phyloP scores from a whole-genome alignment of 1,140 invertebrate species.

The Drosophila funebris region DNA sequence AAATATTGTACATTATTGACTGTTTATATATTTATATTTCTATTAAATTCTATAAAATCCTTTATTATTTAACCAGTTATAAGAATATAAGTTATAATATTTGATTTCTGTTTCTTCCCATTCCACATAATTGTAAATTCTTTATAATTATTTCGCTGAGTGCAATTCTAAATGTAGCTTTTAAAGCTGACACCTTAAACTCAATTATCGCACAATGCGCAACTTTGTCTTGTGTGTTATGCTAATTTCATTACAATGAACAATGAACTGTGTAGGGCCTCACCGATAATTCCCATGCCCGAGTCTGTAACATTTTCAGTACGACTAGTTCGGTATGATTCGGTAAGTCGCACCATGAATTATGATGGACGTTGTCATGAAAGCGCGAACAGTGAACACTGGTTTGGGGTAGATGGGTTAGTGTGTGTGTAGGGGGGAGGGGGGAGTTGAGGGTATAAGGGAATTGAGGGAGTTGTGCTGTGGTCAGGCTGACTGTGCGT shows the following conservation, averaged over 20 bases:
- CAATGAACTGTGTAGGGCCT: conserved; percentile 35
- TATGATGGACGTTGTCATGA: conserved; percentile 78
- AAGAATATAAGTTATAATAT: too few species aligned
- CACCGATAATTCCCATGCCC: not conserved
- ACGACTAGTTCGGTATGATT: not conserved
- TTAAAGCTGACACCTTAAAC: conserved; percentile 40
- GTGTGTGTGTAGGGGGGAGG: not conserved
- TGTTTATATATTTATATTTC: too few species aligned
- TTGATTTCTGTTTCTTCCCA: not conserved
- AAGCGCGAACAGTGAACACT: conserved; percentile 40
- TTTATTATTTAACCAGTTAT: too few species aligned
- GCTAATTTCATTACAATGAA: conserved; percentile 76
- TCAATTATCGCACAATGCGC: conserved; percentile 67
- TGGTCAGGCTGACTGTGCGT: conserved; percentile 38
- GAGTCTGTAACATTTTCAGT: not conserved
- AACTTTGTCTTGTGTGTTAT: conserved; percentile 55
- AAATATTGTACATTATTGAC: too few species aligned
- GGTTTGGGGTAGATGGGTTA: not conserved
- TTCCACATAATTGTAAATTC: not conserved
- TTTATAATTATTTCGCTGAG: not conserved
- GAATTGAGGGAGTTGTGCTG: conserved; percentile 1
- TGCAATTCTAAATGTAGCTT: not conserved
- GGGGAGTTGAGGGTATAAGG: too few species aligned
- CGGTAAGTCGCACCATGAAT: conserved; percentile 53
- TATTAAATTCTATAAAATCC: too few species aligned